Evolutionary conservation across 2,797 vertebrate species (phyloP).

Genomic region (Pseudochirops cupreus): DNA sequence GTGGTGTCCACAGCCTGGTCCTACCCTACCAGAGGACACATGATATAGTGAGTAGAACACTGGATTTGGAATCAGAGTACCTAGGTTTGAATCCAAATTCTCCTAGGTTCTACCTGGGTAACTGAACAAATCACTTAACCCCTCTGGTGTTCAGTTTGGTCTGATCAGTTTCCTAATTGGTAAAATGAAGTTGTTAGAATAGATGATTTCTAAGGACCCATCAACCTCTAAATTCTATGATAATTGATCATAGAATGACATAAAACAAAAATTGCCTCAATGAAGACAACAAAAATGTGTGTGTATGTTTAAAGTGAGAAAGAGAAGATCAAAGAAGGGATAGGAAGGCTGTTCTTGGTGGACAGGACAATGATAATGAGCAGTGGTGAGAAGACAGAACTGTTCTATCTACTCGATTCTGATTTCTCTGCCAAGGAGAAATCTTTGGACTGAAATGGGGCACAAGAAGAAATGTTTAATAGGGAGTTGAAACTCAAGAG

Average conservation of each 20-base stretch:
- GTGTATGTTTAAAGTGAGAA: too few relatives aligned
- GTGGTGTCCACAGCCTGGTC: neutral
- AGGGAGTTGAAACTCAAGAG: neutral
- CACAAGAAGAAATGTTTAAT: neutral
- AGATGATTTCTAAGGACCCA: neutral
- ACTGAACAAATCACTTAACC: neutral
- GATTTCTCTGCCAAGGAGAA: neutral
- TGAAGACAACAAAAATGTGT: neutral
- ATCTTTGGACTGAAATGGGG: neutral
- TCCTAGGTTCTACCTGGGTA: neutral
- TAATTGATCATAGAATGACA: neutral
- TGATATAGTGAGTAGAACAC: neutral
- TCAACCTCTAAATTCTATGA: neutral
- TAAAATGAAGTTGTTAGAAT: neutral
- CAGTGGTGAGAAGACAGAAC: neutral
- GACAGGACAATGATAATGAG: too few relatives aligned
- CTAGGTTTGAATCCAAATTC: neutral
- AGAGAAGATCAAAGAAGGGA: too few relatives aligned
- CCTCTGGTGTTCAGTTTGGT: too few relatives aligned
- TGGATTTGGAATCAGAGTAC: neutral
- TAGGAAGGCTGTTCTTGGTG: too few relatives aligned
- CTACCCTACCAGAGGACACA: neutral
- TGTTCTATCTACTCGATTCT: neutral
- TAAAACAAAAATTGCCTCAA: neutral
- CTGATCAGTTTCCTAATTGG: neutral